These are phyloP conservation scores for Apamea sordens DNA, from an alignment of 2,888 invertebrate species.

Conservation along the genomic window DNA sequence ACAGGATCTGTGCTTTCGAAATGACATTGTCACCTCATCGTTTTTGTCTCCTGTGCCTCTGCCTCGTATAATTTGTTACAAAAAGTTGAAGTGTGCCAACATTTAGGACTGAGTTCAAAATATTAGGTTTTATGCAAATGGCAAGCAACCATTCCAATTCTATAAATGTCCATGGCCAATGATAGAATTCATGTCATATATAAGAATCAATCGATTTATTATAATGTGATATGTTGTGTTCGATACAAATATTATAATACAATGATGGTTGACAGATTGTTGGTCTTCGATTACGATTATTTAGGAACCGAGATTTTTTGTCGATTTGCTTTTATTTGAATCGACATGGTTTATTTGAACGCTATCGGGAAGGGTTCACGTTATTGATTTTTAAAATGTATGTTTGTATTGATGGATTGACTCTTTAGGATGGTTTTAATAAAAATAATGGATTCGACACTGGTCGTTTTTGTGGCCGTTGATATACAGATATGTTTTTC, in stretches of 20 bases:
- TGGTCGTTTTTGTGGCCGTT: conserved; percentile 48
- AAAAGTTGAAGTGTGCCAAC: conserved; percentile 14
- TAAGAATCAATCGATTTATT: conserved; percentile 68
- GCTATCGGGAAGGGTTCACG: conserved; percentile 84
- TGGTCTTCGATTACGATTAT: conserved; percentile 80
- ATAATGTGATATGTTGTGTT: conserved; percentile 70
- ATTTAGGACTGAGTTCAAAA: not conserved
- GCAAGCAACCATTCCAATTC: not conserved
- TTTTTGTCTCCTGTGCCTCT: conserved; percentile 24
- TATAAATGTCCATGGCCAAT: not conserved
- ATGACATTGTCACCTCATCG: conserved; percentile 63
- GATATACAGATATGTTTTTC: conserved; percentile 22
- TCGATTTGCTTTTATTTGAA: conserved; percentile 82
- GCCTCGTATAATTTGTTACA: conserved; percentile 6
- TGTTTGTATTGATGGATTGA: conserved; percentile 86
- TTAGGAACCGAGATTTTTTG: conserved; percentile 69
- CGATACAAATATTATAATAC: conserved; percentile 80
- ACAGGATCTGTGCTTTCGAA: conserved; percentile 68
- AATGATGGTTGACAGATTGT: conserved; percentile 88
- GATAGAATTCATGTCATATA: conserved; percentile 25
- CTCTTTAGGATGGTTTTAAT: conserved; percentile 76
- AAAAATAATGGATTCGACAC: conserved; percentile 66
- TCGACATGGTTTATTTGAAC: conserved; percentile 84
- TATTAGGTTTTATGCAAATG: conserved; percentile 1
- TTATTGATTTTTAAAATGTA: conserved; percentile 86